These are phyloP conservation scores for Paramuricea clavata DNA, from an alignment of 92 coral and sea anemone species.

Conservation along the genomic window DNA sequence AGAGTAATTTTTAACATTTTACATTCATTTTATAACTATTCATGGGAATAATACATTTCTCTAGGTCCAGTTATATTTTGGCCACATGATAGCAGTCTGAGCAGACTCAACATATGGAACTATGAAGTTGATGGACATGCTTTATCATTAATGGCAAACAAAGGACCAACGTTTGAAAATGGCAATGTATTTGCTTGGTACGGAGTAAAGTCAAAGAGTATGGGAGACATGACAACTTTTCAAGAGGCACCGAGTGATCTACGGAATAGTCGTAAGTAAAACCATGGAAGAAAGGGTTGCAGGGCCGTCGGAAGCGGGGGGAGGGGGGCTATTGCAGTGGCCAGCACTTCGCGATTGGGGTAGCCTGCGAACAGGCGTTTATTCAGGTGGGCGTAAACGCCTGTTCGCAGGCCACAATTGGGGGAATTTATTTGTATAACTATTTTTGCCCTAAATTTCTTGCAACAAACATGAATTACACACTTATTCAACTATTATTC, in stretches of 20 bases:
- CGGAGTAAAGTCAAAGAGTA: not conserved
- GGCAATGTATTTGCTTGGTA: conserved; percentile 36
- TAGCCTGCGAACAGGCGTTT: too few species aligned
- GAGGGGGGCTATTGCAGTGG: too few species aligned
- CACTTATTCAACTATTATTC: too few species aligned
- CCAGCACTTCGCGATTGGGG: too few species aligned
- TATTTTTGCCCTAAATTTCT: too few species aligned
- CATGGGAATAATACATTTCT: not conserved
- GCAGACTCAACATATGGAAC: conserved; percentile 23
- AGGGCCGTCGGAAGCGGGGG: not conserved
- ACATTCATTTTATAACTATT: too few species aligned
- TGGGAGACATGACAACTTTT: conserved; percentile 3
- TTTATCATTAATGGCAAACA: not conserved
- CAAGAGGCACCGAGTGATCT: conserved; percentile 1
- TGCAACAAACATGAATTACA: too few species aligned
- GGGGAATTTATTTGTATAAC: too few species aligned
- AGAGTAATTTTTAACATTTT: too few species aligned
- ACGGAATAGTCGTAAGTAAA: not conserved
- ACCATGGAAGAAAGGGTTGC: not conserved
- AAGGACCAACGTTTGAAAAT: conserved; percentile 9
- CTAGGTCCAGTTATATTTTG: not conserved
- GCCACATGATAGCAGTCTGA: too few species aligned
- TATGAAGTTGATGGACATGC: conserved; percentile 4
- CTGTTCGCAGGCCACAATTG: too few species aligned
- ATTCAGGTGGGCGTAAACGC: too few species aligned